Evolutionary conservation across 2,113 vertebrate species (phyloP).

Genomic region (Megaceryle maxima): DNA sequence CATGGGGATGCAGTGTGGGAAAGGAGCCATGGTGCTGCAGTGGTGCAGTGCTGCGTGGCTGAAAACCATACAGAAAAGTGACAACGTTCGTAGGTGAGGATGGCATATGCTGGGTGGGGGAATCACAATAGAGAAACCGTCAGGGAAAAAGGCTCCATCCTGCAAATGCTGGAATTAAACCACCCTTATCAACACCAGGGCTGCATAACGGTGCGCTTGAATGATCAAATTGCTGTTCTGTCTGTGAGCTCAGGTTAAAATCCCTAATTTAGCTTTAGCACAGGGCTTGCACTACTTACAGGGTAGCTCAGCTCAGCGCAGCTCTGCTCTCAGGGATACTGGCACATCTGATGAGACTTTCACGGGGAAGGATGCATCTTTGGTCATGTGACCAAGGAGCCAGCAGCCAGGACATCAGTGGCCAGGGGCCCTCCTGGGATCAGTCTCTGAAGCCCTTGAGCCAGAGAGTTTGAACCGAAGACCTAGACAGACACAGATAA

Average conservation of each 20-base stretch:
- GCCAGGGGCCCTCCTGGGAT: not conserved
- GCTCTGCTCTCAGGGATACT: not conserved
- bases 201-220: not conserved
- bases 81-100: not conserved
- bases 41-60: not conserved
- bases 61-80: not conserved
- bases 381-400: fast-evolving
- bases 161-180: not conserved
- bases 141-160: not conserved
- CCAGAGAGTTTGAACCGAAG: not conserved
- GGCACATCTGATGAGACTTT: not conserved
- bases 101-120: not conserved
- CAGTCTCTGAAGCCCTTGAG: not conserved
- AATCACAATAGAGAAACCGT: not conserved
- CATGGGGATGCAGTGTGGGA: fast-evolving
- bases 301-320: not conserved
- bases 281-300: not conserved
- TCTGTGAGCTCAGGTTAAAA: not conserved
- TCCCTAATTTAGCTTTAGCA: not conserved
- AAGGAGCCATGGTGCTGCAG: not conserved
- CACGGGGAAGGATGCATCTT: fast-evolving
- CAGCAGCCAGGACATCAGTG: not conserved
- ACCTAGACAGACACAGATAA: not conserved
- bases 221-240: not conserved
- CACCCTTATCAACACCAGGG: not conserved